phyloP scores from a whole-genome alignment of 1,140 invertebrate species.

The Bombus cullumanus region DNA sequence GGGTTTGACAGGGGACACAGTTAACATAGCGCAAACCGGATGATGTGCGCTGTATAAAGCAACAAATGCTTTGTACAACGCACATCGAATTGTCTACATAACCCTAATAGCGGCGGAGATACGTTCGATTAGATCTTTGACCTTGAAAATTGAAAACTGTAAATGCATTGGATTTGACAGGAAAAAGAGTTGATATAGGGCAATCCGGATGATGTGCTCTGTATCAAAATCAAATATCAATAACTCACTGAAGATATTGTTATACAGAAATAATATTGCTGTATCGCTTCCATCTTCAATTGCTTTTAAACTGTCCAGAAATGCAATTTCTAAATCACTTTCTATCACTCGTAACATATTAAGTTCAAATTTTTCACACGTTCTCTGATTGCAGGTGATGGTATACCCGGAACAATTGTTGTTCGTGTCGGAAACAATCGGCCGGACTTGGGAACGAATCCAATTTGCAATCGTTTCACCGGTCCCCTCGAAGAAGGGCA shows the following conservation, averaged over 20 bases:
- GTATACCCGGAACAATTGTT: conserved; percentile 92
- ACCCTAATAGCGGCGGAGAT: too few relatives aligned
- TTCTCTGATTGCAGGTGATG: conserved; percentile 80
- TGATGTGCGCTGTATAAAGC: too few relatives aligned
- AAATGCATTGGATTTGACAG: too few relatives aligned
- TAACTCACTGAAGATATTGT: background rate
- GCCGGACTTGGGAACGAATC: conserved; percentile 96
- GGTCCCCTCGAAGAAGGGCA: conserved; percentile 94
- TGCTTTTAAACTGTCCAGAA: background rate
- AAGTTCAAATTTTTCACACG: background rate
- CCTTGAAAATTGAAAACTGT: too few relatives aligned
- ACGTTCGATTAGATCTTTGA: too few relatives aligned
- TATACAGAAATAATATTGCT: background rate
- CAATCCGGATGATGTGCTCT: too few relatives aligned
- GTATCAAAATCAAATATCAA: background rate
- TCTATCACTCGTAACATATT: background rate
- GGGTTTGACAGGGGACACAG: too few relatives aligned
- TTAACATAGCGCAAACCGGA: too few relatives aligned
- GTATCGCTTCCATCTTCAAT: background rate
- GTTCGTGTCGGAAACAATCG: conserved; percentile 96
- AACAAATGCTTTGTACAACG: too few relatives aligned
- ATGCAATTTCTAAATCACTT: background rate
- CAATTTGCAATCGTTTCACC: conserved; percentile 95
- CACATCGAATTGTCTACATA: too few relatives aligned
- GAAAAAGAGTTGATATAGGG: too few relatives aligned